Evolutionary conservation across 2,888 invertebrate genomes (phyloP).

Genomic region (Ochropacha duplaris): DNA sequence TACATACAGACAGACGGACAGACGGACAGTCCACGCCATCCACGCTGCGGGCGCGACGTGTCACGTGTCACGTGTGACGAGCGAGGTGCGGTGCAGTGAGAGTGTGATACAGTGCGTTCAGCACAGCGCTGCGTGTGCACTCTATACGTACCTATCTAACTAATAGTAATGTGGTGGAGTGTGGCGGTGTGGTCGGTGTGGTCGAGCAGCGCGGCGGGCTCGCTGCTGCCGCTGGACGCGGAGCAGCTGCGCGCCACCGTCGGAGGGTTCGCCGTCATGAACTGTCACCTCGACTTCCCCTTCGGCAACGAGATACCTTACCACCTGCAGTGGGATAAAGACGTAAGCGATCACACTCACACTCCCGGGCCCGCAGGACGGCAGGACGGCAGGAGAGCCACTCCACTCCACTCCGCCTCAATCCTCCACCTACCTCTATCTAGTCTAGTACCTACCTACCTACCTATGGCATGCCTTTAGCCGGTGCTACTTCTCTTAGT

Average conservation of each 20-base stretch:
- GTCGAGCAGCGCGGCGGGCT: slow-evolving; percentile 28
- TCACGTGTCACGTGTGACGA: no score
- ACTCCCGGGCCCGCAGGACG: background rate
- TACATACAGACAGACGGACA: background rate
- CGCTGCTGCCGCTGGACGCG: slow-evolving; percentile 67
- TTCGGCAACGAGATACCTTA: slow-evolving; percentile 93
- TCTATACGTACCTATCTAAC: no score
- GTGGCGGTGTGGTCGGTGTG: slow-evolving; percentile 18
- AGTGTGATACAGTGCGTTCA: slow-evolving; percentile 5
- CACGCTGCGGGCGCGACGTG: slow-evolving; percentile 12
- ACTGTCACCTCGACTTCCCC: slow-evolving; percentile 94
- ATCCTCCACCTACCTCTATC: no score
- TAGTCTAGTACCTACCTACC: no score
- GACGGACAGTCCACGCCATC: background rate
- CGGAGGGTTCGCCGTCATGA: slow-evolving; percentile 90
- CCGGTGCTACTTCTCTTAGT: no score
- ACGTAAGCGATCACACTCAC: slow-evolving; percentile 82
- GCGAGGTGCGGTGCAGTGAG: slow-evolving; percentile 12
- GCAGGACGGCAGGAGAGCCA: no score
- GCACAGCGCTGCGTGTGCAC: no score
- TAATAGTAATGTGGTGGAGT: slow-evolving; percentile 8
- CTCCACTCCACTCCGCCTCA: background rate
- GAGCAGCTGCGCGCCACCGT: slow-evolving; percentile 86
- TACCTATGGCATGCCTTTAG: no score
- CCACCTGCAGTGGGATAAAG: slow-evolving; percentile 94